Base-by-base conservation (phyloP, 1,140 invertebrate genomes). In the Zelostemma sp. region DNA sequence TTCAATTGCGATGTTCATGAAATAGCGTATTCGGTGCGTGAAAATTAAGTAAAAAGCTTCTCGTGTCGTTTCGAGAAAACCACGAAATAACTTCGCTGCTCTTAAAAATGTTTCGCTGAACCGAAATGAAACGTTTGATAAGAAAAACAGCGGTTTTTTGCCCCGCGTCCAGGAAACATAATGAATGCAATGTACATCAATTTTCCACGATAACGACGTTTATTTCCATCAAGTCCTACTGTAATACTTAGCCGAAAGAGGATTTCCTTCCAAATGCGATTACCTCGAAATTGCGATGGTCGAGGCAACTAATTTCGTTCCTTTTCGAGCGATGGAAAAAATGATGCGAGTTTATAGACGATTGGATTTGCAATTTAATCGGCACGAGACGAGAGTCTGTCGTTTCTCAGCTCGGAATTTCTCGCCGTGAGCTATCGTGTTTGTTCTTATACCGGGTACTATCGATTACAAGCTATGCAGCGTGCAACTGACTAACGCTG, bases 381-480 rank as follows among this genome's bases (percentile, higher is more conserved):
- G 48, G 1, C 33, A 6, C 12, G 17, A 35, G 18, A 31, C 25
- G 28, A 17, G 15, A 28, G n/a, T 43, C 35, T 43, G 45, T 33
- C 33, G 33, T 35, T 35, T 35, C 33, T 35, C 33, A 9, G 33
- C 33, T 1, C 11, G 33, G 11, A n/a, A 3, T 25, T 4, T 25
- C 3, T 25, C 21, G 21, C 21, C 21, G 35, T 21, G 45, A 62
- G 28, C 25, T 48, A 45, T 56, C 43, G 16, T 49, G 54, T 47
- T 58, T 16, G 33, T 31, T 47, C 28, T 53, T 62, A 53, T 28
- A 28, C 1, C 12, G 2, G 16, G 12, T 31, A 19, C 4, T 46
- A 68, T 68, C 58, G 65, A 68, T 68, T 15, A 40, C 53, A 46
- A 47, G 40, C 50, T 53, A 48, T 53, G 38, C 53, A 61, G 56